Evolutionary conservation across 1,140 invertebrate species (phyloP), one percentile per base, ranked within the genome.

Genomic region (Hylyphantes graminicola): DNA sequence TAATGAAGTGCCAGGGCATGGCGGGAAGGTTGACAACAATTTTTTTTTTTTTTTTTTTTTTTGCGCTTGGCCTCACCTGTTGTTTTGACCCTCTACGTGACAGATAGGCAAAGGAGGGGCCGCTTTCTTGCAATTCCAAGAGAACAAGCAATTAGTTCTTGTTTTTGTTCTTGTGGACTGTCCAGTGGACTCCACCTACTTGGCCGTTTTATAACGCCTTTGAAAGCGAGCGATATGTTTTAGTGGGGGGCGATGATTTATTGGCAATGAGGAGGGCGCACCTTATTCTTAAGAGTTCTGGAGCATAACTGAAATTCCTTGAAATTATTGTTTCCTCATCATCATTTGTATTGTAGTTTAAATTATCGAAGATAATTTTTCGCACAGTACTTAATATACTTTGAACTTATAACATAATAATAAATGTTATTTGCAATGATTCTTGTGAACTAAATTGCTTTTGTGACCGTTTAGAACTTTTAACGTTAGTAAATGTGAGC

Each of bases 1-100:
- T 81, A 81, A 81, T 81, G 79, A 81, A 81, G 79, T 81, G 79
- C 67, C 67, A 73, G 79, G 57, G 61, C 61, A 61, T 21, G 17
- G 19, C 72, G 6, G 17, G 35, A 35, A 17, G 80, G 80, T 83
- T 83, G 80, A 83, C 80, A 83, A 83, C 70, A 72, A 57, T 51
- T 80, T 74, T 54, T 48, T 61, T 21, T n/a, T 54, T 17, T 48
- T 51, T 80, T 74, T 54, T 48, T 61, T 21, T n/a, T 54, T 17
- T 48, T 67, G 48, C 64, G 19, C 50, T 48, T 55, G 50, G 64
- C 79, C 78, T 68, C 79, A 81, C 79, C 79, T 81, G 79, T 81
- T 81, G 79, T 81, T 81, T 15, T 59, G 57, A 6, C 48, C 78
- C 17, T 72, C 55, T 61, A 55, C 59, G 73, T 50, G 55, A 11